These are phyloP conservation scores for Agelastica alni DNA, from an alignment of 2,888 invertebrate species.

Conservation along the genomic window DNA sequence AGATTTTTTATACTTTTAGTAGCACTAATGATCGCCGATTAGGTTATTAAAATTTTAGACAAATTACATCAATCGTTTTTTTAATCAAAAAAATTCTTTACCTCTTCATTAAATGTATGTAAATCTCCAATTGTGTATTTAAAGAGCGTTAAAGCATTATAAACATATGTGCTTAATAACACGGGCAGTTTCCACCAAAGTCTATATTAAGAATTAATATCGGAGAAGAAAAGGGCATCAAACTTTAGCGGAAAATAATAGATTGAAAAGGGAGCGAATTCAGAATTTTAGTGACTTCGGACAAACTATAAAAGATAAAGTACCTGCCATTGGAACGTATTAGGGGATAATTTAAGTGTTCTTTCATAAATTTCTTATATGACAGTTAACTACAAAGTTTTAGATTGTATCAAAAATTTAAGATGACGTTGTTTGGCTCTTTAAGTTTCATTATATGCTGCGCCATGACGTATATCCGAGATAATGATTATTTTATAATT, in stretches of 20 bases:
- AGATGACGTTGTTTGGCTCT: constrained; percentile 39
- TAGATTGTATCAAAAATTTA: constrained; percentile 43
- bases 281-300: constrained; percentile 13
- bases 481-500: not conserved
- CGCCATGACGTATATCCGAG: not conserved
- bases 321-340: constrained; percentile 27
- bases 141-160: too few species aligned
- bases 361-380: constrained; percentile 28
- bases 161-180: too few species aligned
- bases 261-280: constrained; percentile 4
- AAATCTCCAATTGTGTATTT: too few species aligned
- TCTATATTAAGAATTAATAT: not conserved
- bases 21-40: too few species aligned
- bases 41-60: too few species aligned
- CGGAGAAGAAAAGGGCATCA: not conserved
- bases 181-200: too few species aligned
- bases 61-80: too few species aligned
- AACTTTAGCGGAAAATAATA: constrained; percentile 9
- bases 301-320: constrained; percentile 31
- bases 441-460: too few species aligned
- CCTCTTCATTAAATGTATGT: too few species aligned
- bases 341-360: constrained; percentile 27
- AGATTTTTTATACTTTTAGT: too few species aligned
- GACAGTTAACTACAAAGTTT: constrained; percentile 31
- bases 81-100: too few species aligned